Percentiles rank a stretch among this genome's conserved stretches.
phyloP scores from a whole-genome alignment of 2,888 invertebrate species.

The Synergus itoensis region DNA sequence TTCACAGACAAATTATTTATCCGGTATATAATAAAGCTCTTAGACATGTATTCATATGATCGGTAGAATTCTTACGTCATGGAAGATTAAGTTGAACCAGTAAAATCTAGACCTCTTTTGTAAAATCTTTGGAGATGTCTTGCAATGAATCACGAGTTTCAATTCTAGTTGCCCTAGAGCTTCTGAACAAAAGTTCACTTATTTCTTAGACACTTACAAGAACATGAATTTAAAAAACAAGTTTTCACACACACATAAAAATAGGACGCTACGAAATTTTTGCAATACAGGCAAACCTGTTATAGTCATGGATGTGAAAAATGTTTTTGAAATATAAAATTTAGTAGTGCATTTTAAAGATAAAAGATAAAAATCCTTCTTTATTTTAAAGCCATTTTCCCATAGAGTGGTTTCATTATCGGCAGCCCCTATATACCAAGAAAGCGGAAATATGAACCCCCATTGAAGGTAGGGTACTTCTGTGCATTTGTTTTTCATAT shows the following conservation, averaged over 20 bases:
- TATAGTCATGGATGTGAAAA: too few relatives aligned
- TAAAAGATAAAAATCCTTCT: too few relatives aligned
- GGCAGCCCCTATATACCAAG: neutral
- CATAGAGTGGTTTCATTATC: too few relatives aligned
- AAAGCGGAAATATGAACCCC: neutral
- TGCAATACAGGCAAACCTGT: too few relatives aligned
- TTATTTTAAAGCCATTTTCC: too few relatives aligned
- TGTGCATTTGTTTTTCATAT: neutral
- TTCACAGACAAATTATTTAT: constrained; percentile 10
- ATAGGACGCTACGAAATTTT: too few relatives aligned
- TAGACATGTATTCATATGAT: constrained; percentile 15
- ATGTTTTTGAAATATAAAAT: too few relatives aligned
- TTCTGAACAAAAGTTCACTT: too few relatives aligned
- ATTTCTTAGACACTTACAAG: too few relatives aligned
- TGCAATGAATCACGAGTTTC: constrained; percentile 24
- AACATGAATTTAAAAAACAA: too few relatives aligned
- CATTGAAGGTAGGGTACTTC: constrained; percentile 9
- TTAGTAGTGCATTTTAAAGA: too few relatives aligned
- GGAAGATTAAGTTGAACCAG: constrained; percentile 20
- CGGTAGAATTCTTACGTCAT: constrained; percentile 12
- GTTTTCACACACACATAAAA: too few relatives aligned
- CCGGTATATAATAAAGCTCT: constrained; percentile 20
- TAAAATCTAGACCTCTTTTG: constrained; percentile 33
- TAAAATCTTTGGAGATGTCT: constrained; percentile 24
- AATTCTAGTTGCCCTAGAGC: constrained; percentile 1